A percentile compares a stretch with the other conserved stretches of the same genome.
These are phyloP conservation scores for Paracyprichromis sp. DNA, from an alignment of 2,113 vertebrate genomes.

Conservation along the genomic window DNA sequence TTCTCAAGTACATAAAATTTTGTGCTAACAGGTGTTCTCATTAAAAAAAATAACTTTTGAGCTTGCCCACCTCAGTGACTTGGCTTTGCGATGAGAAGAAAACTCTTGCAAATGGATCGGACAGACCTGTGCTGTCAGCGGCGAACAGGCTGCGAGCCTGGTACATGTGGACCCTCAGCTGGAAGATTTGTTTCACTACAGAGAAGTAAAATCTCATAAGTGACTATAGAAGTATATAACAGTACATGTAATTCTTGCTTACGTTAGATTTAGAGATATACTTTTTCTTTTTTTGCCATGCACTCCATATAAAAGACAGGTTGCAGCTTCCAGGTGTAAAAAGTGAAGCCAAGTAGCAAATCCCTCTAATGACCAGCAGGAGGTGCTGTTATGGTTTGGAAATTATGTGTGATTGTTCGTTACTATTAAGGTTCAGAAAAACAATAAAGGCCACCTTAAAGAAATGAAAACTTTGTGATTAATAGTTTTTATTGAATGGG, in stretches of 20 bases:
- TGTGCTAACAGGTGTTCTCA: fast-evolving
- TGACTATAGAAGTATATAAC: background rate
- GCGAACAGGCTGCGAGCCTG: conserved; percentile 92
- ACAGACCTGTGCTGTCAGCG: conserved; percentile 89
- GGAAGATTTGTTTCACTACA: conserved; percentile 93
- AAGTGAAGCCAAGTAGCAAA: background rate
- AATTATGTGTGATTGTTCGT: fast-evolving
- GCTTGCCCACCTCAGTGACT: conserved; percentile 84
- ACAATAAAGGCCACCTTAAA: background rate
- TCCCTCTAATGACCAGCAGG: background rate
- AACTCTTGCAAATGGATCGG: conserved; percentile 88
- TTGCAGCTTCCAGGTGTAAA: background rate
- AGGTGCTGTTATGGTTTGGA: fast-evolving
- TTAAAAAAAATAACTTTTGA: fast-evolving
- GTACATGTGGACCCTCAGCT: conserved; percentile 96
- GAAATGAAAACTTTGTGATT: background rate
- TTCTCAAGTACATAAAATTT: fast-evolving
- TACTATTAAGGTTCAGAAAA: background rate
- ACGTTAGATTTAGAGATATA: background rate
- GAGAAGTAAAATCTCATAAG: background rate
- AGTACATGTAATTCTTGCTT: fast-evolving
- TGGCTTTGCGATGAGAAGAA: conserved; percentile 98
- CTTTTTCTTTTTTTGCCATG: background rate
- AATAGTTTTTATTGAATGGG: background rate
- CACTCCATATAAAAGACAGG: background rate